These are phyloP conservation scores for Pseudocheirus occidentalis DNA, from an alignment of 2,797 vertebrate species.

Conservation along the genomic window DNA sequence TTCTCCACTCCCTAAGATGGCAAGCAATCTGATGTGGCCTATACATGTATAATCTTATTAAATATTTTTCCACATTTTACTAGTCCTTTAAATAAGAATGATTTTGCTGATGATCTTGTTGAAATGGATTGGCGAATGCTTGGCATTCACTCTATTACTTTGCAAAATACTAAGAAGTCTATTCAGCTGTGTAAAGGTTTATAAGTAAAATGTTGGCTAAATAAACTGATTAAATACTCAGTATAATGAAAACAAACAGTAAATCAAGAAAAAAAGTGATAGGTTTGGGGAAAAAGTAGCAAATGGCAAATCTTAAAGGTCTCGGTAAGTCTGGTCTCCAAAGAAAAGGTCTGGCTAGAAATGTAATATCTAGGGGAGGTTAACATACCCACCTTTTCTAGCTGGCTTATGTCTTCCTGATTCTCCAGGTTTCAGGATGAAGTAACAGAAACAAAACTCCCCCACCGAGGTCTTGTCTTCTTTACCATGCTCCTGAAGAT, in stretches of 20 bases:
- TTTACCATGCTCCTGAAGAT: slow-evolving; percentile 31
- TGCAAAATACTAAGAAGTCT: slow-evolving; percentile 19
- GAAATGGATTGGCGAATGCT: background rate
- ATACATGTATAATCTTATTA: no score
- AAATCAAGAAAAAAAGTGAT: slow-evolving; percentile 1
- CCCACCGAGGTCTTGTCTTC: background rate
- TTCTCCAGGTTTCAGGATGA: background rate
- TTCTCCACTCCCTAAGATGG: no score
- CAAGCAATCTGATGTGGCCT: no score
- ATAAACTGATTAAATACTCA: background rate
- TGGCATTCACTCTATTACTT: background rate
- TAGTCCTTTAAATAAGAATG: slow-evolving; percentile 13
- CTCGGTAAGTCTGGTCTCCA: background rate
- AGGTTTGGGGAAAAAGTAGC: slow-evolving; percentile 3
- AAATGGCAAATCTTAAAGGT: background rate
- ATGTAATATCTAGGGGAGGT: background rate
- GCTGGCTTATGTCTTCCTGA: background rate
- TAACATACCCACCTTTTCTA: background rate
- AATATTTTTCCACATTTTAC: background rate
- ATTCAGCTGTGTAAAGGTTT: slow-evolving; percentile 1
- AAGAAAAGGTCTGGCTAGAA: background rate
- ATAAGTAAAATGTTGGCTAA: background rate
- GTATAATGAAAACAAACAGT: background rate
- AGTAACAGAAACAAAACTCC: background rate
- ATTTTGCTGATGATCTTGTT: background rate